Evolutionary conservation across 2,888 invertebrate species (phyloP), one percentile per base, ranked within the genome.

Genomic region (Epiblema foenella): DNA sequence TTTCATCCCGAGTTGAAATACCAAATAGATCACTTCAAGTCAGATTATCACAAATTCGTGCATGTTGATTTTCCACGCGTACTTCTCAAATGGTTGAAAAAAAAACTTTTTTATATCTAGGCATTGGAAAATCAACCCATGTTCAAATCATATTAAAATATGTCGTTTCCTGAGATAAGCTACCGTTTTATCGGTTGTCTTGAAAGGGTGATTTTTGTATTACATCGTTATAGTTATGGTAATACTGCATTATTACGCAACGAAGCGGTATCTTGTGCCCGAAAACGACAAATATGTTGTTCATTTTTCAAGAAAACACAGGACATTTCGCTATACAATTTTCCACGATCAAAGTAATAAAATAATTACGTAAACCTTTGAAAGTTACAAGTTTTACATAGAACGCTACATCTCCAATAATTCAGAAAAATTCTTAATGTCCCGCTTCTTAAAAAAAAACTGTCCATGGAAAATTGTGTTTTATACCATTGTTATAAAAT

Each of bases 401-500:
- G 9, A 33, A 33, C 5, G 33, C 33, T 33, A 33, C 24, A 8
- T 33, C 3, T 33, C 33, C 2, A 33, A 5, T 33, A 5, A 33
- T 33, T 33, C 24, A 1, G 24, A 4, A 24, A 33, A 8, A 1
- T 33, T 33, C 33, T 8, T 29, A 29, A 15, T 4, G 42, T 42
- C 15, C 15, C 42, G 4, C 42, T 42, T 42, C 15, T 42, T n/a
- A n/a, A n/a, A 15, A 46, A n/a, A n/a, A 46, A 46, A 46, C n/a
- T n/a, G 46, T 46, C 49, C 4, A 72, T 57, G 52, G 69, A 79
- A 80, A 76, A 74, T 74, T 72, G 75, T 75, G 80, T 73, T 77
- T 74, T 77, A 77, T 74, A 60, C 77, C 59, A 79, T 83, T 84
- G 89, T 88, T 88, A 89, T 83, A 87, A 84, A 84, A 84, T 85